phyloP scores from a whole-genome alignment of 2,797 vertebrate genomes.

The Corythornis leucogaster region DNA sequence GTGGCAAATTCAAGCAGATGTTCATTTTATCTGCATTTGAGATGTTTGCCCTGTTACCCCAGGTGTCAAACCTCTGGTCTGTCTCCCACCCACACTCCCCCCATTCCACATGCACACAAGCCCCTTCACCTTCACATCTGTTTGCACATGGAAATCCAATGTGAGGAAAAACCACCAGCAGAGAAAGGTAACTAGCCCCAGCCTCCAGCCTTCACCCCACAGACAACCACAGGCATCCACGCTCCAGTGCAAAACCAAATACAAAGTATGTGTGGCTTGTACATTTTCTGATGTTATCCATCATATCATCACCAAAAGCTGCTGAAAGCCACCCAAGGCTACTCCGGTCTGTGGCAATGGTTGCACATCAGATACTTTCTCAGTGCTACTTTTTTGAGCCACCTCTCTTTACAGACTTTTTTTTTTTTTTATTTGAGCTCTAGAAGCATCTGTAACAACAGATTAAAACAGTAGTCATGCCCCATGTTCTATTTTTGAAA shows the following conservation, averaged over 20 bases:
- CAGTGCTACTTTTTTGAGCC: background rate
- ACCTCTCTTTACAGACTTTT: conserved; percentile 46
- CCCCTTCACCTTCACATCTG: no score
- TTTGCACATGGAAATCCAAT: no score
- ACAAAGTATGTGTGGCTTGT: no score
- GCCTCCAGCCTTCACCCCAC: background rate
- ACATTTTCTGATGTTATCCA: background rate
- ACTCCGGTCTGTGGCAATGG: accelerated
- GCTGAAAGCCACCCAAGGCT: background rate
- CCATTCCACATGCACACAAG: background rate
- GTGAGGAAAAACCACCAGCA: background rate
- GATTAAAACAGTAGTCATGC: conserved; percentile 59
- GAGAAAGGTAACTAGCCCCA: background rate
- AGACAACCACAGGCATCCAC: background rate
- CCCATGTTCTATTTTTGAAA: background rate
- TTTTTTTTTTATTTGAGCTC: conserved; percentile 53
- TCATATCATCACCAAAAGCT: background rate
- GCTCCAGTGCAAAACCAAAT: background rate
- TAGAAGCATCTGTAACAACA: conserved; percentile 71
- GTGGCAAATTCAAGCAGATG: background rate
- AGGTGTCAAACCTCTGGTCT: background rate
- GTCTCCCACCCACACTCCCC: background rate
- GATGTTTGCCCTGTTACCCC: background rate
- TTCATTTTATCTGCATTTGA: background rate
- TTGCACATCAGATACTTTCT: background rate